Base-by-base conservation (phyloP, 2,797 vertebrate genomes). In the Premnoplex brunnescens region DNA sequence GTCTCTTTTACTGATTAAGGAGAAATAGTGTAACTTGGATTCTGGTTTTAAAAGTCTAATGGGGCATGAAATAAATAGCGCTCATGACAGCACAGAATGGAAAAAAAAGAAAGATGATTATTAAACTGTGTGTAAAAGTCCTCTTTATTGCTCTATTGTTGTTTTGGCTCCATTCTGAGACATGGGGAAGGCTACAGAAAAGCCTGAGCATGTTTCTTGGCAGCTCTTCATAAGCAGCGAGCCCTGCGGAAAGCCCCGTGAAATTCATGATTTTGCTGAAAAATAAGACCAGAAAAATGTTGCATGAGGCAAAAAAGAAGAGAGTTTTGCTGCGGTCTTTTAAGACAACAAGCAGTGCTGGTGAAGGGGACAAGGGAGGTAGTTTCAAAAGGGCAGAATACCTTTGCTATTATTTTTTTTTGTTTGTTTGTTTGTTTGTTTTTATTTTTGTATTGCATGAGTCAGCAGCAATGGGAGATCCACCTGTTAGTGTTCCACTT, bases 21-120 rank as follows among this genome's bases (percentile, higher is more conserved):
- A 89, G 54, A 67, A 93, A 76, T 39, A 85, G 44, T 34, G 21
- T 74, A 91, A 73, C 68, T 94, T 92, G 90, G 66, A 91, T 94
- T 55, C 34, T 69, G 66, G 34, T 75, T 96, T 94, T 89, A 91
- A 64, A 91, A 93, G 73, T 76, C 83, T 93, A 86, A 93, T 69
- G 89, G 86, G 93, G 51, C 82, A 85, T 89, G 78, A 95, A 94
- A 96, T 96, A 91, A 91, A 93, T 93, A 83, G 89, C 66, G 91
- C 83, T 91, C 94, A 66, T 89, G 93, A 91, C 84, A 95, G 68
- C 77, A 69, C 28, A 72, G 83, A 94, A 89, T 1, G 0, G 68
- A 90, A 91, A 91, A 91, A 46, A 94, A 95, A 91, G 34, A 88
- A 80, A 78, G 68, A 80, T 85, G 22, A 86, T 91, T 88, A 88